These are phyloP conservation scores for Etheostoma perlongum DNA, from an alignment of 2,797 vertebrate species.

Conservation along the genomic window DNA sequence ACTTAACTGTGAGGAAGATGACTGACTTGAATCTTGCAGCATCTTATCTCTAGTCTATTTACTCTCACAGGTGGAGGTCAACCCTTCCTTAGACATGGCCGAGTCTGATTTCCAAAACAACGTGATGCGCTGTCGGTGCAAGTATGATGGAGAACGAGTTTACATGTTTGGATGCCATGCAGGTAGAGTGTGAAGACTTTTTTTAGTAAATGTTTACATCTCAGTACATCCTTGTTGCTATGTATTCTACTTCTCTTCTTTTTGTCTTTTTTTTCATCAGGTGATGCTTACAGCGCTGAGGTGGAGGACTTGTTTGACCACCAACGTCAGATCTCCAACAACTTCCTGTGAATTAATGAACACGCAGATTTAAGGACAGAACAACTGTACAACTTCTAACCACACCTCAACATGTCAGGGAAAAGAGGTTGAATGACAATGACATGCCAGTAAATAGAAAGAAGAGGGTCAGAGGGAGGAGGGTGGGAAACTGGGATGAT, in stretches of 20 bases:
- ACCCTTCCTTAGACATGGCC: slow-evolving; percentile 94
- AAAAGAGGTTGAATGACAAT: slow-evolving; percentile 57
- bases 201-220: neutral
- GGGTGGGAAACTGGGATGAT: slow-evolving; percentile 20
- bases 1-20: neutral
- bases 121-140: slow-evolving; percentile 93
- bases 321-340: slow-evolving; percentile 91
- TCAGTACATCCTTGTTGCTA: neutral
- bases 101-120: slow-evolving; percentile 98
- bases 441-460: slow-evolving; percentile 55
- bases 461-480: slow-evolving; percentile 23
- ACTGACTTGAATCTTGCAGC: neutral
- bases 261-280: slow-evolving; percentile 71
- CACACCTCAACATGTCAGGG: slow-evolving; percentile 63
- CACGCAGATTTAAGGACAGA: slow-evolving; percentile 53
- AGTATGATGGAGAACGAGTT: slow-evolving; percentile 92
- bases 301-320: slow-evolving; percentile 91
- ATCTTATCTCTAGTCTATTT: slow-evolving; percentile 2
- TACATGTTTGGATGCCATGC: slow-evolving; percentile 94
- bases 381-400: slow-evolving; percentile 62
- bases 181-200: slow-evolving; percentile 78
- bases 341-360: slow-evolving; percentile 86
- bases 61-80: slow-evolving; percentile 91
- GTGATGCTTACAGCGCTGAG: slow-evolving; percentile 89
- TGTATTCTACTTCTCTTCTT: neutral